Base-by-base conservation (phyloP, 2,888 invertebrate species). In the Auanema freiburgensis region DNA sequence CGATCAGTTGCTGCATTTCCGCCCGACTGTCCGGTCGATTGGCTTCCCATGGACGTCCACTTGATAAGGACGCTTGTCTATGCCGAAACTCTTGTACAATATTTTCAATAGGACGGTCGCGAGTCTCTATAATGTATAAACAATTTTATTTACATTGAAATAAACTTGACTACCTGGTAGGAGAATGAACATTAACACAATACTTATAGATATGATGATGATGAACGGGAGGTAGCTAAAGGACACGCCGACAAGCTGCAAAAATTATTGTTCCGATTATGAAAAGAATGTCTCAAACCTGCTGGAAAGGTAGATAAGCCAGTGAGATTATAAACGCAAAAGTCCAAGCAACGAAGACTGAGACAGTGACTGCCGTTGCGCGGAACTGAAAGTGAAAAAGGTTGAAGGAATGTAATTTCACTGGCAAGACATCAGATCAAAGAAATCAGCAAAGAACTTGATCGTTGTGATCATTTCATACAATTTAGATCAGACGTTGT, bases 161-260 rank as follows among this genome's bases (percentile, higher is more conserved):
- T 56, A 44, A 2, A 55, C 14, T 21, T 3, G 8, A 50, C 57
- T 44, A 77, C 77, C 81, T 44, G 81, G 81, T 8, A 81, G 69
- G 10, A 81, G 60, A 43, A 75, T 66, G 57, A 76, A 82, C 33
- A 82, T 69, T 42, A 76, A 64, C 42, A 76, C 62, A 40, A 77
- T 73, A 52, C 67, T 72, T 14, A 78, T 58, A 21, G 64, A 61
- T 50, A 84, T 79, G 1, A 84, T 74, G 4, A 78, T 77, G 4
- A 85, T 84, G 75, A 86, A 86, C 0, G 86, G 86, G 11, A 85
- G 66, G 71, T 85, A 86, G 49, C 84, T 83, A 65, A 79, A 83
- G 14, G 82, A 71, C 14, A 74, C 73, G 8, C 83, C 83, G 14
- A 83, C 83, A 16, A 79, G 57, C 79, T 80, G 58, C 33, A 33